phyloP scores from a whole-genome alignment of 37 sponge, comb jelly and placozoan genomes.

The Beroe forskalii region DNA sequence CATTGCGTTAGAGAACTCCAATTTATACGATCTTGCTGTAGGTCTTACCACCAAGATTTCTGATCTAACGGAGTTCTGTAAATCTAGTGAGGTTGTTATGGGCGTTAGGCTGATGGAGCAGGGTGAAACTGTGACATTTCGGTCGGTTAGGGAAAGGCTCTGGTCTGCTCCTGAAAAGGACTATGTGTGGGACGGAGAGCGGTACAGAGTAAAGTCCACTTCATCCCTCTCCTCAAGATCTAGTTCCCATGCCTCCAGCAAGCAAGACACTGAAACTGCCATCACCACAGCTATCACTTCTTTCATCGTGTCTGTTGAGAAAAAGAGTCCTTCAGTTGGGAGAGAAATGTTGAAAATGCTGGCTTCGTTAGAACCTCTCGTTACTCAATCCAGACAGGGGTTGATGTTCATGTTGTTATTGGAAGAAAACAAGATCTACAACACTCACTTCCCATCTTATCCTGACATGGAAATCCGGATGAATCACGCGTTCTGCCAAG shows the following conservation, averaged over 20 bases:
- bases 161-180: constrained; percentile 52
- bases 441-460: background rate
- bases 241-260: background rate
- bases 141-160: background rate
- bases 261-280: constrained; percentile 10
- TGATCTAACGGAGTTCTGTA: constrained; percentile 38
- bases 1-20: background rate
- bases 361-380: constrained; percentile 35
- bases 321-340: background rate
- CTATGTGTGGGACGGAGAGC: constrained; percentile 59
- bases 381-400: constrained; percentile 63
- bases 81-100: background rate
- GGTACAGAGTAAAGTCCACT: background rate
- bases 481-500: constrained; percentile 10
- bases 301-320: constrained; percentile 37
- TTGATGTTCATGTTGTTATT: constrained; percentile 43
- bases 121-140: background rate
- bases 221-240: background rate
- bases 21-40: constrained; percentile 43
- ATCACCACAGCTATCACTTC: constrained; percentile 41
- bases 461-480: constrained; percentile 41
- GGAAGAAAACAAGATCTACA: constrained; percentile 40
- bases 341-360: constrained; percentile 49
- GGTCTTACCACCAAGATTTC: constrained; percentile 39
- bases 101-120: constrained; percentile 33